A percentile compares a stretch with the other conserved stretches of the same genome.
phyloP scores from a whole-genome alignment of 2,797 vertebrate genomes.

The Clamator glandarius region DNA sequence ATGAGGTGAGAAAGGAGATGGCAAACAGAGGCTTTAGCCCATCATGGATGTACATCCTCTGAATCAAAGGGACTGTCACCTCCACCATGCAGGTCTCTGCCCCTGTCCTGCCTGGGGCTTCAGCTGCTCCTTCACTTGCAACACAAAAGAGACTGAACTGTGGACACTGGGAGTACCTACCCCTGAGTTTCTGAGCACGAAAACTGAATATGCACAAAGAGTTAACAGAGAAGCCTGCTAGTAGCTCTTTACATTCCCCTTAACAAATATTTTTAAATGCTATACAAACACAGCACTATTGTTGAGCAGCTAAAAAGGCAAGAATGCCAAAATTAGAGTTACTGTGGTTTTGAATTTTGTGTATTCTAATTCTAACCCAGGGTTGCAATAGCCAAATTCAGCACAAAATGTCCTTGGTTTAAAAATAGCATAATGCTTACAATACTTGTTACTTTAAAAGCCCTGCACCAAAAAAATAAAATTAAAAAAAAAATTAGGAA shows the following conservation, averaged over 20 bases:
- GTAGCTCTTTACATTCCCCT: slow-evolving; percentile 33
- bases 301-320: slow-evolving; percentile 50
- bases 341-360: slow-evolving; percentile 62
- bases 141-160: neutral
- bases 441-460: slow-evolving; percentile 49
- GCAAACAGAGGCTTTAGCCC: neutral
- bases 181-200: neutral
- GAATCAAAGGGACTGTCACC: neutral
- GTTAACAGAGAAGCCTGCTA: slow-evolving; percentile 49
- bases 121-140: neutral
- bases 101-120: neutral
- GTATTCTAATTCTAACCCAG: slow-evolving; percentile 60
- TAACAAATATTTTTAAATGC: slow-evolving; percentile 43
- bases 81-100: neutral
- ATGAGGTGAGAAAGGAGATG: accelerated
- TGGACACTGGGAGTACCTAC: accelerated
- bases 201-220: neutral
- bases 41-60: accelerated
- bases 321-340: slow-evolving; percentile 61
- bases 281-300: slow-evolving; percentile 54
- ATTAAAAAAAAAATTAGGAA: neutral
- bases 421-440: slow-evolving; percentile 47
- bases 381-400: slow-evolving; percentile 49
- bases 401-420: slow-evolving; percentile 62
- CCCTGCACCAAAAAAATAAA: neutral